phyloP scores from a whole-genome alignment of 1,140 invertebrate genomes.

The Nasonia giraulti region DNA sequence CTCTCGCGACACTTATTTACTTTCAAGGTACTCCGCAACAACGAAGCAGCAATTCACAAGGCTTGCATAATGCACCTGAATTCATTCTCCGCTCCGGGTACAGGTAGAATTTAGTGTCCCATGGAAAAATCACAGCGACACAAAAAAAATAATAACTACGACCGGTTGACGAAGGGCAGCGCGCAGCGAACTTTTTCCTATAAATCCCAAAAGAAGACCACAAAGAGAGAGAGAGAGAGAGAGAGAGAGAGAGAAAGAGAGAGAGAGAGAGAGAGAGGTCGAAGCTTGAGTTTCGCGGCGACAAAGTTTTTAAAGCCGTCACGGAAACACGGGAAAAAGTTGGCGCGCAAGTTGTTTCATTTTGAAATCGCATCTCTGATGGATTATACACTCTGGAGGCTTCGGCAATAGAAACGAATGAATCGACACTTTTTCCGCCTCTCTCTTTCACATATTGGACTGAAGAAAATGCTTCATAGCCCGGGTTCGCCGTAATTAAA shows the following conservation, averaged over 20 bases:
- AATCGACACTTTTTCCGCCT: not conserved
- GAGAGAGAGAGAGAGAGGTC: not conserved
- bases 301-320: slow-evolving; percentile 13
- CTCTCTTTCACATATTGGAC: not conserved
- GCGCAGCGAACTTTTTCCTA: slow-evolving; percentile 7
- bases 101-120: not conserved
- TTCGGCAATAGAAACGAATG: slow-evolving; percentile 6
- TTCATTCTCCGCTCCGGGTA: not conserved
- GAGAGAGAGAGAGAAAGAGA: no score
- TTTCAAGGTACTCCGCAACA: not conserved
- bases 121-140: not conserved
- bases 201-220: slow-evolving; percentile 11
- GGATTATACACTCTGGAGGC: not conserved
- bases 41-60: not conserved
- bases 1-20: not conserved
- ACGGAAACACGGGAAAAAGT: not conserved
- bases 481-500: not conserved
- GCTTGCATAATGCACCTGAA: not conserved
- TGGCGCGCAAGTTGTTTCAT: not conserved
- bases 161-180: not conserved
- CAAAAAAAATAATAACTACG: not conserved
- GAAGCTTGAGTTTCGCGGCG: not conserved
- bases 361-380: slow-evolving; percentile 17
- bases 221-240: not conserved
- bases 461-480: not conserved